These are phyloP conservation scores for Thunnus albacares DNA, from an alignment of 2,797 vertebrate genomes.

Conservation along the genomic window DNA sequence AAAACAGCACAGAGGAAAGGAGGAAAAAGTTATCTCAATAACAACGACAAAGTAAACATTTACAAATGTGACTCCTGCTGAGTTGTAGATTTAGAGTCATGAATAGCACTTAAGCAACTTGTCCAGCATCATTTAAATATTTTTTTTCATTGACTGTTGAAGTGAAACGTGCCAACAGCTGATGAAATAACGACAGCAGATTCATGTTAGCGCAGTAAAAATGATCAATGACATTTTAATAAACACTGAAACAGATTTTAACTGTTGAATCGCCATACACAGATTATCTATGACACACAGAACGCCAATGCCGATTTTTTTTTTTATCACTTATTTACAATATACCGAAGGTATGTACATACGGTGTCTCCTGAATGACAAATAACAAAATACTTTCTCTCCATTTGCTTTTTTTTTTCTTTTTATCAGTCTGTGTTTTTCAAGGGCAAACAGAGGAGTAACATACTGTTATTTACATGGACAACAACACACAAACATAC, in stretches of 20 bases:
- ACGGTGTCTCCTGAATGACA: conserved; percentile 85
- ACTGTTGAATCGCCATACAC: conserved; percentile 88
- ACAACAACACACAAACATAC: conserved; percentile 88
- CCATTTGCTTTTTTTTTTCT: conserved; percentile 65
- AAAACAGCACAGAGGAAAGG: background rate
- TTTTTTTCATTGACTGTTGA: background rate
- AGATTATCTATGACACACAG: conserved; percentile 89
- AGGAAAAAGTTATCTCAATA: background rate
- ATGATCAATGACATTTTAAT: conserved; percentile 87
- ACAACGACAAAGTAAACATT: background rate
- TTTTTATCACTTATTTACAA: conserved; percentile 90
- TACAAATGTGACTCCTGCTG: background rate
- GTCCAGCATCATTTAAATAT: background rate
- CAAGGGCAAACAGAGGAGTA: conserved; percentile 82
- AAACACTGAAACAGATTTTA: conserved; percentile 91
- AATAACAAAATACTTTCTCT: conserved; percentile 91
- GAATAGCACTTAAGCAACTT: background rate
- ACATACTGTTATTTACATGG: conserved; percentile 89
- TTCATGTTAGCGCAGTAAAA: conserved; percentile 81
- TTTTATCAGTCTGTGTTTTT: conserved; percentile 77
- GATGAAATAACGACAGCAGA: conserved; percentile 69
- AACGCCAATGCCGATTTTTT: conserved; percentile 83
- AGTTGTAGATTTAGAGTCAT: background rate
- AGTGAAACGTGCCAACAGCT: conserved; percentile 1
- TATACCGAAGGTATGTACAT: conserved; percentile 87